phyloP scores from a whole-genome alignment of 2,888 invertebrate species.

The Netelia melanura region DNA sequence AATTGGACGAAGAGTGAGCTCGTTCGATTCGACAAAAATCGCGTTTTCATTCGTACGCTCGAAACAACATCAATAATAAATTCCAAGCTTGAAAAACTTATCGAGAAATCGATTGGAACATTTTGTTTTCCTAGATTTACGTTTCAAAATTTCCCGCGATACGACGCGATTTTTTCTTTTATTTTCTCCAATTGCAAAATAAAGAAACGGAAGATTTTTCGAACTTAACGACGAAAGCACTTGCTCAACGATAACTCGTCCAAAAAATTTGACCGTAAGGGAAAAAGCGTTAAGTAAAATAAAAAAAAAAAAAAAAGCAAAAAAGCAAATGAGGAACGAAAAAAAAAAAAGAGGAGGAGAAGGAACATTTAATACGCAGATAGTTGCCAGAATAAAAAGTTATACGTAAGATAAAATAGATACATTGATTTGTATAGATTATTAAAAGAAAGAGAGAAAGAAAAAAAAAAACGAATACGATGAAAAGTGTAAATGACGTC shows the following conservation, averaged over 20 bases:
- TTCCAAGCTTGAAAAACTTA: too few relatives aligned
- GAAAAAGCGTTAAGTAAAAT: background rate
- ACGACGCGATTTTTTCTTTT: background rate
- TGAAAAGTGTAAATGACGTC: constrained; percentile 72
- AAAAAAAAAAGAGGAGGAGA: constrained; percentile 61
- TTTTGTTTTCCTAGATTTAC: background rate
- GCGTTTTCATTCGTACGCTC: too few relatives aligned
- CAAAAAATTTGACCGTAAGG: constrained; percentile 7
- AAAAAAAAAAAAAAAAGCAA: background rate
- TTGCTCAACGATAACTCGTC: constrained; percentile 60
- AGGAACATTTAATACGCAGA: background rate
- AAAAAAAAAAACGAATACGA: constrained; percentile 70
- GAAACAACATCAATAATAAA: too few relatives aligned
- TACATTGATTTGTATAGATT: constrained; percentile 58
- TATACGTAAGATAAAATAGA: constrained; percentile 65
- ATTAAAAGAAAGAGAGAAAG: constrained; percentile 24
- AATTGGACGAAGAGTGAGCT: background rate
- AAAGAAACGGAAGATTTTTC: background rate
- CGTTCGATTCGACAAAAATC: background rate
- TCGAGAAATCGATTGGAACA: too few relatives aligned
- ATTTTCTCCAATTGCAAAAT: background rate
- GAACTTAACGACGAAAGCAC: constrained; percentile 48
- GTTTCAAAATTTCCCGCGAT: background rate
- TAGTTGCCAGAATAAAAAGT: constrained; percentile 67
- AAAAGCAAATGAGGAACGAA: constrained; percentile 46